Evolutionary conservation across 2,797 vertebrate genomes (phyloP), one percentile per base, ranked within the genome.

Genomic region (Eupleurogrammus muticus): DNA sequence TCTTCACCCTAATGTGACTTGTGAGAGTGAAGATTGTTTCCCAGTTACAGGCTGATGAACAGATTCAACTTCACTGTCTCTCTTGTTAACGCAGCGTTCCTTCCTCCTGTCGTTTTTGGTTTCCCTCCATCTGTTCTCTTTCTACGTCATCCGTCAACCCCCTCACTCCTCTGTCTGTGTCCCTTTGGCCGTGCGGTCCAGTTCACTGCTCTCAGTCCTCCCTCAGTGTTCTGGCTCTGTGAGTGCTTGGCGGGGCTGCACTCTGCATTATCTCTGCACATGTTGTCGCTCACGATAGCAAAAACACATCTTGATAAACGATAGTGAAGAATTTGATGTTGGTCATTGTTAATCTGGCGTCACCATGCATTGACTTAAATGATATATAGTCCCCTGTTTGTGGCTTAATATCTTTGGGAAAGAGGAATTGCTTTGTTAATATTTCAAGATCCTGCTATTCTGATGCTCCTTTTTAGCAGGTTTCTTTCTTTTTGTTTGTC

Each of bases 181-280:
- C 24, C 66, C 50, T 60, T 32, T 21, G 51, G 56, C 59, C 64
- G 50, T 61, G 47, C 54, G 72, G 70, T 80, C 65, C 74, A 77
- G 68, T 74, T 70, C 77, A 53, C 73, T 83, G 85, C 71, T 80
- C 67, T 84, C 23, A 57, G 70, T 47, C 75, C 54, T 80, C 64
- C 40, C 64, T 73, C 68, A 65, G 56, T 75, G 55, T 51, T 40
- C 24, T 69, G 46, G 23, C 63, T 77, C 53, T 73, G 23, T 63
- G 21, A 12, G 53, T 58, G 63, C 50, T 75, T 58, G 52, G 51
- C 1, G 5, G 47, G 52, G 20, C 65, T 66, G 61, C 57, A 63
- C 61, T 40, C 16, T 42, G 24, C 35, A 58, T 19, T 7, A 10
- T 13, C 24, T 21, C 5, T 20, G 21, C n/a, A n/a, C 54, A 23